Evolutionary conservation across 1,140 invertebrate genomes (phyloP).

Genomic region (Drosophila auraria): DNA sequence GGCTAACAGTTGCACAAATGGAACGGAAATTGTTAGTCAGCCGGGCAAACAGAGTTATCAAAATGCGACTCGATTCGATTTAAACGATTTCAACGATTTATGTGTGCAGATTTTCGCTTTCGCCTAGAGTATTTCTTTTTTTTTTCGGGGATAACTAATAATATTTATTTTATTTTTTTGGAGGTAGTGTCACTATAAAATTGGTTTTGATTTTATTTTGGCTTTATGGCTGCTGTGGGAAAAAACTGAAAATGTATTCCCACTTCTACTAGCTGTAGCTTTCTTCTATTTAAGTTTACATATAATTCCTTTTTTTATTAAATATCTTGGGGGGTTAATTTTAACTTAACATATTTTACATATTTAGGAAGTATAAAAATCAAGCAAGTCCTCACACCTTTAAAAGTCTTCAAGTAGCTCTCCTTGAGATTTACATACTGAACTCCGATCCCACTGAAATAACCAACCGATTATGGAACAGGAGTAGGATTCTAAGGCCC

Average conservation of each 20-base stretch:
- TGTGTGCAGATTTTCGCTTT: background rate
- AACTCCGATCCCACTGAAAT: slow-evolving; percentile 26
- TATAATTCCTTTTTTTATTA: rapidly evolving
- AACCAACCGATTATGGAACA: slow-evolving; percentile 20
- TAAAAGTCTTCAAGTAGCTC: slow-evolving; percentile 53
- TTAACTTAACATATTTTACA: background rate
- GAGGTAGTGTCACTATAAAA: background rate
- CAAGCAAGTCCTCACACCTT: background rate
- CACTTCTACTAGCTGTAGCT: background rate
- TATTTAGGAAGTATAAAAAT: background rate
- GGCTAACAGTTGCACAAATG: slow-evolving; percentile 69
- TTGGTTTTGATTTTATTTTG: background rate
- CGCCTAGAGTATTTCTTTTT: background rate
- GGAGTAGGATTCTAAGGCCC: slow-evolving; percentile 3
- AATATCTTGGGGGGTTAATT: background rate
- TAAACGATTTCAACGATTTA: slow-evolving; percentile 26
- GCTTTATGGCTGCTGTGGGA: background rate
- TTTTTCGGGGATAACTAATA: background rate
- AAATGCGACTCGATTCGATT: slow-evolving; percentile 23
- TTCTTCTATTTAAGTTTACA: too few relatives aligned
- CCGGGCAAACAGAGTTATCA: slow-evolving; percentile 37
- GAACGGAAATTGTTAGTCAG: slow-evolving; percentile 71
- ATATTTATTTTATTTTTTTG: background rate
- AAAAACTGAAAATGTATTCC: background rate
- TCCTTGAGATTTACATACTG: slow-evolving; percentile 58